Base-by-base conservation (phyloP, 2,113 vertebrate genomes). In the Ramphastos sulfuratus region DNA sequence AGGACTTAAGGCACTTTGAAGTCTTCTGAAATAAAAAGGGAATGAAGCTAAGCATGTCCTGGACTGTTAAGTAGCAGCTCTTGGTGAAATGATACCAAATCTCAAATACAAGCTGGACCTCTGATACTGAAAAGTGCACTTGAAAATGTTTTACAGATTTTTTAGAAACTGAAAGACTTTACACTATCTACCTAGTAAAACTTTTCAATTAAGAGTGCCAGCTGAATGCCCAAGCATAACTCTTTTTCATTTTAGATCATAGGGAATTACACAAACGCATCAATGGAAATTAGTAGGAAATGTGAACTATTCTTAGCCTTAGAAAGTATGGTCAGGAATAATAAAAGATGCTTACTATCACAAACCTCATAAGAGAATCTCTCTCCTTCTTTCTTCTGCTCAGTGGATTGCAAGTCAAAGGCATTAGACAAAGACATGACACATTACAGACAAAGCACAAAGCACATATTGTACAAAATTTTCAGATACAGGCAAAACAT, bases 331-430 rank as follows among this genome's bases (percentile, higher is more conserved):
- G 90, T 93, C 96, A 92, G 96, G 89, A 83, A 85, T 84, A 94
- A 87, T 87, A 78, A 88, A 88, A 90, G 95, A 93, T 93, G 96
- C 96, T 96, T 95, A 94, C 95, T 95, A 97, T 96, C 94, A 99
- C 99, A 99, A 99, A 99, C 99, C 99, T 99, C 99, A 98, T 98
- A 99, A 98, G 98, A 99, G 98, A 98, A 99, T 98, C 99, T 98
- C 98, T 98, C 98, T 98, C 98, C 99, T 98, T 99, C 98, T 98
- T 99, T 99, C 99, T 99, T 99, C 98, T 99, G 98, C 95, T 98
- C 98, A 98, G 96, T 98, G 97, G 97, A 96, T 96, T 82, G 97
- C 97, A 96, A 95, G 97, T 96, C 93, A 97, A 96, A 97, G 94
- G 96, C 93, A 96, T 97, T 96, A 88, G 97, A 98, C 97, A 98